Base-by-base conservation (phyloP, 2,797 vertebrate genomes). In the Chloroceryle inda region DNA sequence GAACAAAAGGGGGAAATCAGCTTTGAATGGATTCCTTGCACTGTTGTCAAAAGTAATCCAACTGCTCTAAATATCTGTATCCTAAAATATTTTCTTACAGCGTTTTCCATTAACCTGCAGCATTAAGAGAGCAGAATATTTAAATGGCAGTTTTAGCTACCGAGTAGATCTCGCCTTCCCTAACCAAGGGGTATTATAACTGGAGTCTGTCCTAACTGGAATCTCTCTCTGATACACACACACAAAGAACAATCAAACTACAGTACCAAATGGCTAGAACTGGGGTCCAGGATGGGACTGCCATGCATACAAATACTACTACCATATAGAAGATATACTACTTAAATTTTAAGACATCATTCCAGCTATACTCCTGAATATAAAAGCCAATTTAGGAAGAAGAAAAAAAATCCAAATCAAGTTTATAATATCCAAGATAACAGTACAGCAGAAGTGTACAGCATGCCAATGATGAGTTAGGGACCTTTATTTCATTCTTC, bases 21-120 rank as follows among this genome's bases (percentile, higher is more conserved):
- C 98, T 98, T 98, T 98, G 98, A 98, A 98, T 98, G 96, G 98
- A 98, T 98, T 98, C 97, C 97, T 98, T 97, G 97, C 96, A 88
- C 96, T 98, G 97, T 97, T 98, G 98, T 98, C 98, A 98, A 97
- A 98, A 98, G 97, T 98, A 98, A 98, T 98, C 97, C 97, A 97
- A 97, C 95, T 79, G 35, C 58, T 97, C 96, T 94, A 97, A 98
- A 98, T 98, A 98, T 98, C 98, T 98, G 96, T 97, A 98, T 98
- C 96, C 87, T 92, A 91, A 97, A 97, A 97, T 97, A 97, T 97
- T 97, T 97, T 96, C 97, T 95, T 58, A 91, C 78, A 96, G 91
- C 94, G 96, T 80, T 77, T 97, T 86, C 97, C 97, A 98, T 97
- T 96, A 98, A 98, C 92, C 96, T 97, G 82, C 96, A 97, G 92